These are phyloP conservation scores for Larimichthys crocea DNA, from an alignment of 2,113 vertebrate species.

Conservation along the genomic window DNA sequence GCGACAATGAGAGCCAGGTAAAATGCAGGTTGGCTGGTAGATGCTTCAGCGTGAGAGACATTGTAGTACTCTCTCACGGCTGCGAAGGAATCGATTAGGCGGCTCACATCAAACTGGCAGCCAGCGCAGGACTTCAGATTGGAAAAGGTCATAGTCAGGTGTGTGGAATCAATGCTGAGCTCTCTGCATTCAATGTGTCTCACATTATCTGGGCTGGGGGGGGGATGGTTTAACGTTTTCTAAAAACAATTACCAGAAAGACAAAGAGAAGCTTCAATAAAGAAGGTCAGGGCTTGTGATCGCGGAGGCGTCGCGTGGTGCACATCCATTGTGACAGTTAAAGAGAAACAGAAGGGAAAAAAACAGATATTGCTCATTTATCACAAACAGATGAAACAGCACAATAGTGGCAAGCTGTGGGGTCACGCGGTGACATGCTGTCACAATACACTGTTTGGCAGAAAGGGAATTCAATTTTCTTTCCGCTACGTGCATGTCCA, in stretches of 20 bases:
- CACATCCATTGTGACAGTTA: slow-evolving; percentile 63
- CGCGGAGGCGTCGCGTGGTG: slow-evolving; percentile 53
- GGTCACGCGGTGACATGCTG: slow-evolving; percentile 55
- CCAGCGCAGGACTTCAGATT: slow-evolving; percentile 67
- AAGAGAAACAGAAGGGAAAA: slow-evolving; percentile 57
- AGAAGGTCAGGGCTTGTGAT: slow-evolving; percentile 73
- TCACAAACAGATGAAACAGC: slow-evolving; percentile 70
- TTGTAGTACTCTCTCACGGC: slow-evolving; percentile 53
- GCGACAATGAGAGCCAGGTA: slow-evolving; percentile 63
- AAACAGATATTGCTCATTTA: slow-evolving; percentile 63
- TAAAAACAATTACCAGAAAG: slow-evolving; percentile 78
- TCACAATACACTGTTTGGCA: slow-evolving; percentile 71
- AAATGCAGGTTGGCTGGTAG: slow-evolving; percentile 43
- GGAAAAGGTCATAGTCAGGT: slow-evolving; percentile 80
- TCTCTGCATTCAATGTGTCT: slow-evolving; percentile 76
- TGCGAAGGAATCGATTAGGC: slow-evolving; percentile 66
- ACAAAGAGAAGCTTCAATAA: slow-evolving; percentile 68
- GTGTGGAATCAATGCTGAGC: slow-evolving; percentile 75
- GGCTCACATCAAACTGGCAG: slow-evolving; percentile 74
- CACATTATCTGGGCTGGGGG: slow-evolving; percentile 59
- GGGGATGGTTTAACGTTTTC: slow-evolving; percentile 61
- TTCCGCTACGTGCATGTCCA: slow-evolving; percentile 53
- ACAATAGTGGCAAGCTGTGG: slow-evolving; percentile 62
- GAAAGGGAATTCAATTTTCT: slow-evolving; percentile 69
- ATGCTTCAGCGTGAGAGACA: slow-evolving; percentile 56